A percentile compares a stretch with the other conserved stretches of the same genome.
Conservation (phyloP, 2,888 invertebrate genomes). For the Dicranocentrus wangi region DNA sequence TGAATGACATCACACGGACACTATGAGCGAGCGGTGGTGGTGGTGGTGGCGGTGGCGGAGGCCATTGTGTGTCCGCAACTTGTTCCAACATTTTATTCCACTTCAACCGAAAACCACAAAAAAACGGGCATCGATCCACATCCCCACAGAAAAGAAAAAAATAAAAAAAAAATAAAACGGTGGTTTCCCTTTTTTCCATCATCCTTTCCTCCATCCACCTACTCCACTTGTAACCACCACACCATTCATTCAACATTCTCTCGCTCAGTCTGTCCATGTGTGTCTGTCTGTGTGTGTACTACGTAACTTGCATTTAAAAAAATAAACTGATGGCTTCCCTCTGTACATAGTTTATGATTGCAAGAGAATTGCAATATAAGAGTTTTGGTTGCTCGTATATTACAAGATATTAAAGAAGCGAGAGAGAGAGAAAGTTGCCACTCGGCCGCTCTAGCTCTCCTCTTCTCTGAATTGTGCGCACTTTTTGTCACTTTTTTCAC, state of each 20-base stretch:
- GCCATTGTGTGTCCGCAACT: slow-evolving; percentile 3
- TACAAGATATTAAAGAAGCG: slow-evolving; percentile 9
- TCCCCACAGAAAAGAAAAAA: no score
- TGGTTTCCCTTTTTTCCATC: no score
- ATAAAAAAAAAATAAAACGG: no score
- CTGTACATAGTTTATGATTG: slow-evolving; percentile 16
- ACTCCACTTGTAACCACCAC: no score
- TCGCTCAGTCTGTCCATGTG: neutral
- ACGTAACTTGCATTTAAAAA: neutral
- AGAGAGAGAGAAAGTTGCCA: slow-evolving; percentile 11
- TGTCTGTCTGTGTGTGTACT: slow-evolving; percentile 14
- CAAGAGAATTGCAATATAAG: slow-evolving; percentile 18
- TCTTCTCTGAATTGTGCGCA: slow-evolving; percentile 4
- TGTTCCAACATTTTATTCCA: neutral
- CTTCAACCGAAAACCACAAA: neutral
- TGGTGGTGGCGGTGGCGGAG: neutral
- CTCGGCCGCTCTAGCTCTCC: no score
- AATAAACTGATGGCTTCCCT: neutral
- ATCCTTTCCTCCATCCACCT: no score
- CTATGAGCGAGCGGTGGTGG: no score
- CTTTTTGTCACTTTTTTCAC: slow-evolving; percentile 13
- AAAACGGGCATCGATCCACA: no score
- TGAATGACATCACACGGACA: slow-evolving; percentile 5
- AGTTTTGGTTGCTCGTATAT: slow-evolving; percentile 9
- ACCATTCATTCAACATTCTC: neutral